Evolutionary conservation across 2,113 vertebrate genomes (phyloP).

Genomic region (Dicerorhinus sumatrensis): DNA sequence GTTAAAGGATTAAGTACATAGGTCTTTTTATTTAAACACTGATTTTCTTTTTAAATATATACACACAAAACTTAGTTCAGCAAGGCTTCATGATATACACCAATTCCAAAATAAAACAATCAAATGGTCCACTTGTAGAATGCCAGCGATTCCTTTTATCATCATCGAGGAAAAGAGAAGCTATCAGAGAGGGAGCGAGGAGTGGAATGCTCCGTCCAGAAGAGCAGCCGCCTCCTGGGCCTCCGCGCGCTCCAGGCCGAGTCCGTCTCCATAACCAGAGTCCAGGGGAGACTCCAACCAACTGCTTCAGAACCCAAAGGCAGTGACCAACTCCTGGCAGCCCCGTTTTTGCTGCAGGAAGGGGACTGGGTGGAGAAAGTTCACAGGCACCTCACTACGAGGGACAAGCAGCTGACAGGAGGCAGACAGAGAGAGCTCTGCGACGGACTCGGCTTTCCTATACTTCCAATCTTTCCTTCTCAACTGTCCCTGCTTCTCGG

Average conservation of each 20-base stretch:
- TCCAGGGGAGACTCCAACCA: neutral
- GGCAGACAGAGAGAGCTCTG: conserved; percentile 71
- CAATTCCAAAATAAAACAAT: conserved; percentile 92
- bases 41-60: conserved; percentile 90
- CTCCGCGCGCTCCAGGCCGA: conserved; percentile 76
- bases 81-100: conserved; percentile 93
- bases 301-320: conserved; percentile 71
- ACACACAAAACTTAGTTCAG: conserved; percentile 92
- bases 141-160: conserved; percentile 86
- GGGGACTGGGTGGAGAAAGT: conserved; percentile 63
- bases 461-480: neutral
- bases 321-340: conserved; percentile 70
- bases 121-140: conserved; percentile 90
- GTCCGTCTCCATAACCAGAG: conserved; percentile 69
- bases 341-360: conserved; percentile 57
- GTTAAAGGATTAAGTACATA: conserved; percentile 93
- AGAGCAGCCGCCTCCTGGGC: conserved; percentile 77
- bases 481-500: neutral
- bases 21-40: conserved; percentile 92
- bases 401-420: conserved; percentile 41
- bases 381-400: neutral
- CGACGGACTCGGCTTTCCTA: conserved; percentile 41
- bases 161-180: conserved; percentile 83
- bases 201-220: conserved; percentile 70
- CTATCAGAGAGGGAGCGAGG: conserved; percentile 58